These are phyloP conservation scores for Leucophenga maculata DNA, from an alignment of 2,888 invertebrate genomes.

Conservation along the genomic window DNA sequence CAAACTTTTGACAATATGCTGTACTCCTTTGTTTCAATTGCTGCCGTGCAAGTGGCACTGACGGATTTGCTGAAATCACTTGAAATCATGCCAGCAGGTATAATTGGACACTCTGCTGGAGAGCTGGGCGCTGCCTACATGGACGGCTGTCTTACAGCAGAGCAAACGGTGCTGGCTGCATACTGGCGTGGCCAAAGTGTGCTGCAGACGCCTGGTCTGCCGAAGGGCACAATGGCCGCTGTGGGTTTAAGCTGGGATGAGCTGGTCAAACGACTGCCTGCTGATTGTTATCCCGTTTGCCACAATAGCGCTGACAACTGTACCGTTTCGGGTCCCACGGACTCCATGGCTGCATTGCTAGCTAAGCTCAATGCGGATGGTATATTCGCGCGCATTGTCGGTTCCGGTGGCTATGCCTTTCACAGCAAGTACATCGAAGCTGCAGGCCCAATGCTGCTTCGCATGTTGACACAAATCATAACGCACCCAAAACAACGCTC, in stretches of 20 bases:
- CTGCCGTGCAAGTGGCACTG: constrained; percentile 95
- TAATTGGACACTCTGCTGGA: constrained; percentile 90
- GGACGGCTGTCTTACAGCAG: constrained; percentile 93
- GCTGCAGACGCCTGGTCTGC: constrained; percentile 79
- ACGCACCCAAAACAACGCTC: constrained; percentile 84
- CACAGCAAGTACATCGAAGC: constrained; percentile 92
- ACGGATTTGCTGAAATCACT: constrained; percentile 86
- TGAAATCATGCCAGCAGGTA: constrained; percentile 90
- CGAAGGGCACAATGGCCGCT: constrained; percentile 91
- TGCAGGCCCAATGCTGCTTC: constrained; percentile 85
- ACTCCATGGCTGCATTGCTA: constrained; percentile 79
- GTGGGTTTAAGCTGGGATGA: constrained; percentile 92
- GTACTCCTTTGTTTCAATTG: constrained; percentile 93
- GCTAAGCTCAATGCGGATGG: constrained; percentile 80
- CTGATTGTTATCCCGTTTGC: constrained; percentile 90
- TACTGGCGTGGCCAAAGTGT: constrained; percentile 93
- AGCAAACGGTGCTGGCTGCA: constrained; percentile 94
- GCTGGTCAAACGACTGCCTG: constrained; percentile 80
- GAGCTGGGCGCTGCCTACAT: constrained; percentile 92
- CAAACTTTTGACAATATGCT: constrained; percentile 87
- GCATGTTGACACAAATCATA: constrained; percentile 85
- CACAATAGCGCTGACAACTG: constrained; percentile 96
- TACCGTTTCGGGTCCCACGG: constrained; percentile 90
- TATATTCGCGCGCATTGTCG: constrained; percentile 87
- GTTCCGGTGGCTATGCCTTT: constrained; percentile 91